These are phyloP conservation scores for Magallana angulata DNA, from an alignment of 1,140 invertebrate genomes.

Conservation along the genomic window DNA sequence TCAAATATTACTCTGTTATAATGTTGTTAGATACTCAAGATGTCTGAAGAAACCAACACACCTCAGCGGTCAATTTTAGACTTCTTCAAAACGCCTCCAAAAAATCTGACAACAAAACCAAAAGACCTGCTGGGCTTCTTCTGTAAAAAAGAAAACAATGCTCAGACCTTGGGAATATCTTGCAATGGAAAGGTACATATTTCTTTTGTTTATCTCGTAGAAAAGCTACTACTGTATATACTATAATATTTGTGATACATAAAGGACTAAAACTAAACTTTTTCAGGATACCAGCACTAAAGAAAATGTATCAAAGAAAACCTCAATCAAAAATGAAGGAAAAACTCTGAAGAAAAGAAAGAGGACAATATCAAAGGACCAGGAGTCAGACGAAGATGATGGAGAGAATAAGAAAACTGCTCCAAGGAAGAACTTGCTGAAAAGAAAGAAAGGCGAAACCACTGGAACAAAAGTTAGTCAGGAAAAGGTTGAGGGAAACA, in stretches of 20 bases:
- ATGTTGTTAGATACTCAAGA: slow-evolving; percentile 19
- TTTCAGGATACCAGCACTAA: not conserved
- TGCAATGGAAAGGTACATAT: slow-evolving; percentile 4
- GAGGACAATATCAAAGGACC: not conserved
- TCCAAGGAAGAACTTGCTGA: not conserved
- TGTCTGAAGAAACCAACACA: slow-evolving; percentile 43
- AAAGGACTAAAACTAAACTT: not conserved
- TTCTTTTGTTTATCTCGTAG: not conserved
- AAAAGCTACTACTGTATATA: not conserved
- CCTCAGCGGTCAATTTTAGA: slow-evolving; percentile 60
- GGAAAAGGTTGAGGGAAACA: too few relatives aligned
- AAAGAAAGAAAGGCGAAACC: not conserved
- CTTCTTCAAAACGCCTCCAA: slow-evolving; percentile 61
- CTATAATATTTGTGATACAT: not conserved
- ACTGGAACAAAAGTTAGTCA: not conserved
- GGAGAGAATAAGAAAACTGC: not conserved
- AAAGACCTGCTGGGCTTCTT: slow-evolving; percentile 49
- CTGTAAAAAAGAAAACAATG: slow-evolving; percentile 27
- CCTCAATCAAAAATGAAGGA: not conserved
- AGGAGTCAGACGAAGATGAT: not conserved
- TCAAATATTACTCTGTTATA: too few relatives aligned
- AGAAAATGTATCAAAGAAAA: slow-evolving; percentile 2
- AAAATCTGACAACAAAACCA: slow-evolving; percentile 48
- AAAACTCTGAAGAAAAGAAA: not conserved
- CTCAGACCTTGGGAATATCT: not conserved